phyloP scores from a whole-genome alignment of 2,113 vertebrate species.

The Gallinago jamesoni region DNA sequence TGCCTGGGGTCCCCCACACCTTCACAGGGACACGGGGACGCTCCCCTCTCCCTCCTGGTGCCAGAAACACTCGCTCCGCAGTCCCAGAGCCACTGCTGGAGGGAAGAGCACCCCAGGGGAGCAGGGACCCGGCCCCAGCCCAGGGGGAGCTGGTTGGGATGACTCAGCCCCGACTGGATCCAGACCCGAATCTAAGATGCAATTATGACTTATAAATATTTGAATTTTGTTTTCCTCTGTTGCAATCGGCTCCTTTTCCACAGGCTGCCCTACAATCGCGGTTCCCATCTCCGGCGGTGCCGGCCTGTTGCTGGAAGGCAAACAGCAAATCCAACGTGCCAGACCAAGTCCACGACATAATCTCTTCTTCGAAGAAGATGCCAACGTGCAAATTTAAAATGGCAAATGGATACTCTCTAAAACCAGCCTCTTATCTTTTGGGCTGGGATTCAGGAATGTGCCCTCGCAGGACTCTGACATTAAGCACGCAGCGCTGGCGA shows the following conservation, averaged over 20 bases:
- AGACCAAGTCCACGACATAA: background rate
- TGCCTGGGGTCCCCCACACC: too few species aligned
- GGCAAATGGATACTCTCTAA: background rate
- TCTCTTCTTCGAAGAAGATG: background rate
- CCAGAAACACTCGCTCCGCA: background rate
- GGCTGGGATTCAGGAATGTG: slow-evolving; percentile 28
- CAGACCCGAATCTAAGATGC: slow-evolving; percentile 24
- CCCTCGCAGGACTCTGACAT: background rate
- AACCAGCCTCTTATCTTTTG: slow-evolving; percentile 5
- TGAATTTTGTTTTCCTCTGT: slow-evolving; percentile 55
- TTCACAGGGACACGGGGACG: background rate
- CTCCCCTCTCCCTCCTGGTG: background rate
- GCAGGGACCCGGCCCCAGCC: background rate
- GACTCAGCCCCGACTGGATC: slow-evolving; percentile 36
- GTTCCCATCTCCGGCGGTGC: background rate
- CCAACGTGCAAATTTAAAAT: background rate
- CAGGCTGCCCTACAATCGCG: background rate
- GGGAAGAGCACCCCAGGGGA: background rate
- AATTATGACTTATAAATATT: slow-evolving; percentile 58
- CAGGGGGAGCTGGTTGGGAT: background rate
- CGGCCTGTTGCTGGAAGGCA: background rate
- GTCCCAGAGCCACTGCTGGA: background rate
- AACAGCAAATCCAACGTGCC: background rate
- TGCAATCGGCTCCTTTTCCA: background rate
- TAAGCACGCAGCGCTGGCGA: background rate